Evolutionary conservation across 2,797 vertebrate genomes (phyloP).

Genomic region (Epinephelus malabaricus): DNA sequence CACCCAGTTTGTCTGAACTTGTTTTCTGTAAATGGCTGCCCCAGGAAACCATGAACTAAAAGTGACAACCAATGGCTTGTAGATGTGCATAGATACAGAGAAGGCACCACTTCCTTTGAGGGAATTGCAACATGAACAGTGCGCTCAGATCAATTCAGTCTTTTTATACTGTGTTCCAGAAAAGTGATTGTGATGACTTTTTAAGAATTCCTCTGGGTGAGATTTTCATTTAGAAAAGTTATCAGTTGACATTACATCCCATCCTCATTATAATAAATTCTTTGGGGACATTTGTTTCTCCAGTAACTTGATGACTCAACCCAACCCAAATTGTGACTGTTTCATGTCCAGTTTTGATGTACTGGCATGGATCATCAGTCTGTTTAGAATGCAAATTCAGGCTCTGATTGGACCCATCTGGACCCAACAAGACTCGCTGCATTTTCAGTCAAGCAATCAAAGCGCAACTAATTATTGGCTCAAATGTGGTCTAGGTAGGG

Average conservation of each 20-base stretch:
- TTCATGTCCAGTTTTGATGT: slow-evolving; percentile 5
- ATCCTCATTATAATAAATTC: background rate
- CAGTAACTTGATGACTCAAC: background rate
- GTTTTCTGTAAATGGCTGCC: slow-evolving; percentile 1
- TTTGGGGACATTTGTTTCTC: background rate
- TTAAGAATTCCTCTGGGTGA: background rate
- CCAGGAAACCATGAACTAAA: background rate
- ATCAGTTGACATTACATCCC: background rate
- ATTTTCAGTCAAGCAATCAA: slow-evolving; percentile 27
- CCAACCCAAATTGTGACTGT: background rate
- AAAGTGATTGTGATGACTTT: background rate
- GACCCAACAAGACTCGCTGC: slow-evolving; percentile 10
- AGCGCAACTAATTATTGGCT: slow-evolving; percentile 5
- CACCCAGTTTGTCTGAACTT: background rate
- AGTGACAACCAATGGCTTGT: background rate
- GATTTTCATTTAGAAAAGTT: background rate
- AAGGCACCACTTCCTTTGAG: background rate
- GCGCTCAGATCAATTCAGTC: background rate
- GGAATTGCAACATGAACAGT: background rate
- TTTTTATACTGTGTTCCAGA: background rate
- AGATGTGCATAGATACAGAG: background rate
- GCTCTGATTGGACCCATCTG: slow-evolving; percentile 34
- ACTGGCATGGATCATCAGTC: background rate
- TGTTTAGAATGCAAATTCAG: slow-evolving; percentile 12
- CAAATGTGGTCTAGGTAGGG: slow-evolving; percentile 2